Evolutionary conservation across 2,113 vertebrate genomes (phyloP), one percentile per base, ranked within the genome.

Genomic region (Neolamprologus fasciatus): DNA sequence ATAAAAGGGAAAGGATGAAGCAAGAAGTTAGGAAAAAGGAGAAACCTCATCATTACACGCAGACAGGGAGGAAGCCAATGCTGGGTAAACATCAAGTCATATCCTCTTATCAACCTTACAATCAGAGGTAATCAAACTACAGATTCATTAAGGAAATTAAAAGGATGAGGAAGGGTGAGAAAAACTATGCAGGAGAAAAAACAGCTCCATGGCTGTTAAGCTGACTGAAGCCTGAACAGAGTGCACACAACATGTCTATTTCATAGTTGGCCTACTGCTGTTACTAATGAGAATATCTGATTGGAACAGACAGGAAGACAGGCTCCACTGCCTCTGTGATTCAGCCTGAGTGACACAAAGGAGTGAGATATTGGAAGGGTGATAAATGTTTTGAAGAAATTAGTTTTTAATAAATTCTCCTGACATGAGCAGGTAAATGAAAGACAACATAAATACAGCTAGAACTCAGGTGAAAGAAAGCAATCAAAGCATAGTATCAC

Each of bases 101-200:
- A 90, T 92, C 93, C 89, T 92, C 89, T 88, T 86, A 93, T 82
- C 84, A 88, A 71, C 83, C 9, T 63, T 53, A 50, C 21, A 89
- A 93, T 95, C 83, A 93, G 83, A 91, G n/a, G 86, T 90, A 96
- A 96, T 96, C 89, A 95, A 91, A 91, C 91, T 85, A 92, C 82
- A 47, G 84, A 86, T 88, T 91, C 91, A 96, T 95, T 92, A 93
- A 86, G 68, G 76, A 87, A 80, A 76, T 66, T 80, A 90, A 91
- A 87, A 50, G 33, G 78, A 78, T 84, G 61, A 91, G 91, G 66
- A 45, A 45, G 16, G 61, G 55, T 85, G 19, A 73, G 35, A 26
- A 50, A 81, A 84, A 82, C 58, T 33, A 68, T 16, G 42, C 37
- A 79, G 80, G 51, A 47, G 23, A 26, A 28, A 87, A 61, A 66